Evolutionary conservation across 2,113 vertebrate genomes (phyloP).

Genomic region (Cyanoliseus patagonus): DNA sequence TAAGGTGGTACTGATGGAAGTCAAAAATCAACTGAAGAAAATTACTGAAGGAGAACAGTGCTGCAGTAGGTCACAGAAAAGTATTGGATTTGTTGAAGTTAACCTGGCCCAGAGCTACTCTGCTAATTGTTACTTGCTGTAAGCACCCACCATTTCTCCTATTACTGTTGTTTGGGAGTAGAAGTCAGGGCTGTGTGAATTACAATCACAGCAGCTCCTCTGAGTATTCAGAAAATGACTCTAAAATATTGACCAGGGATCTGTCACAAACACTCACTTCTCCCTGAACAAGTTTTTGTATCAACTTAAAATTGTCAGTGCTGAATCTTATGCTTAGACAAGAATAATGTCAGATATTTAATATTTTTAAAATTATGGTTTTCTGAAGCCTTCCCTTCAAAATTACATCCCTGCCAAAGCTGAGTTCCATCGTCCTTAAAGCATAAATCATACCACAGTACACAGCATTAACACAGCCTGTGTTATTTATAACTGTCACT

Average conservation of each 20-base stretch:
- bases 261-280: background rate
- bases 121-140: background rate
- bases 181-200: background rate
- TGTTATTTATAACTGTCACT: slow-evolving; percentile 9
- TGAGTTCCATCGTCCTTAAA: background rate
- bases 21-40: background rate
- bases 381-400: slow-evolving; percentile 5
- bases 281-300: background rate
- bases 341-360: background rate
- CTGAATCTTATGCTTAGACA: background rate
- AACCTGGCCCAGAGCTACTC: background rate
- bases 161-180: background rate
- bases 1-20: background rate
- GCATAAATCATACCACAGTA: background rate
- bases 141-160: background rate
- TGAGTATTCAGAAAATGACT: background rate
- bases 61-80: background rate
- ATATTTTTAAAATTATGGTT: background rate
- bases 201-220: background rate
- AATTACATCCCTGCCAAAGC: background rate
- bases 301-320: background rate
- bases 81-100: background rate
- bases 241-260: background rate
- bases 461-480: background rate
- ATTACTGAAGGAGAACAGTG: background rate